Evolutionary conservation across 2,888 invertebrate species (phyloP).

Genomic region (Troglohyphantes excavatus): DNA sequence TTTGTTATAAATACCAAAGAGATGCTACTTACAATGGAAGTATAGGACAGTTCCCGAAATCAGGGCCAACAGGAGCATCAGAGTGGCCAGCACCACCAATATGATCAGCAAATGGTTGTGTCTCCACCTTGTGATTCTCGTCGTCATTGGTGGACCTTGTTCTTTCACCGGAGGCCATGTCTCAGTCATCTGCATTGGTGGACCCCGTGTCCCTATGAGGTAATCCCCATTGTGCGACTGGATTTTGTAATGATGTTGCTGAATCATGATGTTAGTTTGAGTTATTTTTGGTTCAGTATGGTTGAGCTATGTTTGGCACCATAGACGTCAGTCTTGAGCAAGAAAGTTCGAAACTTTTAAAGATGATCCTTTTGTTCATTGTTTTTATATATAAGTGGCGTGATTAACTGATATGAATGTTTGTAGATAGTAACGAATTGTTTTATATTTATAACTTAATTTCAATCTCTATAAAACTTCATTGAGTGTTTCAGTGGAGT

Average conservation of each 20-base stretch:
- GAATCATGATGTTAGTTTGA: constrained; percentile 37
- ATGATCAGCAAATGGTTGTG: constrained; percentile 71
- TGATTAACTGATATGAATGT: too few species aligned
- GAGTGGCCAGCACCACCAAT: constrained; percentile 58
- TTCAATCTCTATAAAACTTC: too few species aligned
- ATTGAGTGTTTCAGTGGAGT: too few species aligned
- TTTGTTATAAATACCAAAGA: too few species aligned
- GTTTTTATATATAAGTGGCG: too few species aligned
- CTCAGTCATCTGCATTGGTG: constrained; percentile 46
- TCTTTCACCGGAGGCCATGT: constrained; percentile 65
- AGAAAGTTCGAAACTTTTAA: neutral
- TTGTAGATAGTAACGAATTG: too few species aligned
- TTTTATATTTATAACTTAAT: too few species aligned
- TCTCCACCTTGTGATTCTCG: constrained; percentile 68
- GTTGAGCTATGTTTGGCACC: neutral
- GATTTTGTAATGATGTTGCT: constrained; percentile 72
- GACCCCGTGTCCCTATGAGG: constrained; percentile 37
- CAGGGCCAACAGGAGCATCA: constrained; percentile 73
- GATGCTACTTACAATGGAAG: constrained; percentile 75
- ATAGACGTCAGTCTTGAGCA: neutral
- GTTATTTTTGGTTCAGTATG: neutral
- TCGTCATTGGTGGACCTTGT: constrained; percentile 47
- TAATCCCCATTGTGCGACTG: constrained; percentile 67
- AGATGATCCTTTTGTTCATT: neutral
- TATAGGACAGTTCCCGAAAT: constrained; percentile 73